Base-by-base conservation (phyloP, 1,140 invertebrate genomes). In the Paraescarpia echinospica region DNA sequence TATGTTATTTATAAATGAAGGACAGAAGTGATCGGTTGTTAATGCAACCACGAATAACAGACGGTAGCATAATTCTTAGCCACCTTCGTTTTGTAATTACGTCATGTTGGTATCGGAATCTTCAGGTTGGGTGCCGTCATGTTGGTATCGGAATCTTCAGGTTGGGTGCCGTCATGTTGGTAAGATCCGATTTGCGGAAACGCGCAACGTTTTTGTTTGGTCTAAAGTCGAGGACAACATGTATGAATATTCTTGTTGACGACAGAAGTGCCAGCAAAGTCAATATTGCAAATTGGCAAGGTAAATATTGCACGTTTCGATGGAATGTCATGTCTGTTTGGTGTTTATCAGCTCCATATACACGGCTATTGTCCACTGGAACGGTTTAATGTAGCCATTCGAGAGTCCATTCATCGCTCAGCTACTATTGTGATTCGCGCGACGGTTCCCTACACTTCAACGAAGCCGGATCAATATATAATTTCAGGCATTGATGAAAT, bases 261-360 rank as follows among this genome's bases (percentile, higher is more conserved):
- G 22, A 22, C 22, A 77, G 59, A 31, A 0, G 59, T 27, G 59
- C 22, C 59, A 18, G 59, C 4, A 77, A 77, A 12, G 59, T 77
- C 59, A 77, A 77, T 77, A 77, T 77, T 77, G 59, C 59, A 77
- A 77, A 77, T 77, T 77, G 59, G 59, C 59, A 77, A 77, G 59
- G 59, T 77, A 77, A 77, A 77, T 77, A 77, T 77, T 77, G 59
- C 59, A 77, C 9, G 59, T 77, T 22, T 77, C 59, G 59, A 22
- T 1, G 59, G 1, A 5, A 31, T 77, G 22, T 77, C 59, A 77
- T 77, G 59, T 77, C 27, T 77, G 12, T 27, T 77, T 27, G 59
- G 59, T 77, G 59, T 77, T 77, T 77, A 77, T 77, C 59, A 77
- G 59, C 59, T 77, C 59, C 59, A 18, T 18, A 31, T 27, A 77